These are phyloP conservation scores for Felis chaus DNA, from an alignment of 2,113 vertebrate genomes.

Conservation along the genomic window DNA sequence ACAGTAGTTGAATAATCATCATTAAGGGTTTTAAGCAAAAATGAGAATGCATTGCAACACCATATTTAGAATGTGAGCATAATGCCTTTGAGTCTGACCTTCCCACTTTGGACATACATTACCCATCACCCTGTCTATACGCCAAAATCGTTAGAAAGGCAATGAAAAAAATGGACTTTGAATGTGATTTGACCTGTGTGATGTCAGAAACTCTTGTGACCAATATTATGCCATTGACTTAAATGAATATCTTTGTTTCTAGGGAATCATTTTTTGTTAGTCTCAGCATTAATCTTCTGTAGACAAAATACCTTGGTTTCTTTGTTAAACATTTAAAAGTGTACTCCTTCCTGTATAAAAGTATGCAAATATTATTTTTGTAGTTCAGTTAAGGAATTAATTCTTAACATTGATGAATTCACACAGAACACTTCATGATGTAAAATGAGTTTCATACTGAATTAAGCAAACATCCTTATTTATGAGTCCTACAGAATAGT, in stretches of 20 bases:
- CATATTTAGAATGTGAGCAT: not conserved
- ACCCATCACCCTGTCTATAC: not conserved
- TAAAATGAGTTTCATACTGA: not conserved
- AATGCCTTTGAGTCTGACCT: not conserved
- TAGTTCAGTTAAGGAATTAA: not conserved
- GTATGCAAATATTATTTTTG: not conserved
- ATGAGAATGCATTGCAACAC: not conserved
- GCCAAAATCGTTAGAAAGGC: not conserved
- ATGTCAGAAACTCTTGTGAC: not conserved
- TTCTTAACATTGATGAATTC: not conserved
- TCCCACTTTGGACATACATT: not conserved
- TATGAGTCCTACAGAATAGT: not conserved
- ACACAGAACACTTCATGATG: not conserved
- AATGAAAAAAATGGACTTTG: not conserved
- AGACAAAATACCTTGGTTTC: not conserved
- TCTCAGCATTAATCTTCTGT: not conserved
- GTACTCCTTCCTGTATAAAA: not conserved
- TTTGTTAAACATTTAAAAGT: slow-evolving; percentile 21
- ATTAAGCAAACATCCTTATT: not conserved
- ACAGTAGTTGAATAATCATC: not conserved
- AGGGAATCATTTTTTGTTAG: not conserved
- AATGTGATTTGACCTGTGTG: not conserved
- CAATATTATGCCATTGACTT: not conserved
- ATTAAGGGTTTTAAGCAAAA: not conserved
- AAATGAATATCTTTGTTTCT: slow-evolving; percentile 13